Base-by-base conservation (phyloP, 2,888 invertebrate genomes). In the Aphelenchoides bicaudatus region DNA sequence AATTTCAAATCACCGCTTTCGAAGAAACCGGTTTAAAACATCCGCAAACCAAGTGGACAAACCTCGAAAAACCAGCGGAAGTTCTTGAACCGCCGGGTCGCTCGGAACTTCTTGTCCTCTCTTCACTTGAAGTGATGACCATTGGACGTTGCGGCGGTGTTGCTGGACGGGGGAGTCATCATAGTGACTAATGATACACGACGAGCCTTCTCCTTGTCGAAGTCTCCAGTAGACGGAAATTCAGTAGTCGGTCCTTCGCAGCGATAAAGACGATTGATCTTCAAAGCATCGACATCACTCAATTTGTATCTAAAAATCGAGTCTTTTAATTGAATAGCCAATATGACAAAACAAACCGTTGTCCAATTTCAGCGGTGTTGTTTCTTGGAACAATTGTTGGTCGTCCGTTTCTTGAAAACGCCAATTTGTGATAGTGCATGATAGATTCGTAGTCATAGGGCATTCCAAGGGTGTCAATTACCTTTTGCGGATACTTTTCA, bases 391-490 rank as follows among this genome's bases (percentile, higher is more conserved):
- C 78, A 51, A 84, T 83, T 1, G 84, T 83, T 23, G 81, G 78
- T 66, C 79, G 78, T 13, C 80, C 80, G 67, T 84, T 82, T 19
- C 79, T 79, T 47, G 82, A 82, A 68, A 84, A 84, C 10, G 82
- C 83, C 66, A 81, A 79, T 29, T 80, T 79, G 59, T 82, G 81
- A 71, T 89, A 89, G 78, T 89, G 89, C 68, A 67, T 67, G 8
- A 68, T 64, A 21, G 62, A 67, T 34, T 86, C 85, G 75, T 86
- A 88, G 78, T 88, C 88, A 72, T 89, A 89, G 57, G 86, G 86
- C 77, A 86, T 87, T 49, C 79, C 80, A 27, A 82, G 79, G 2
- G 81, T 80, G 51, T 81, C 81, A 43, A 82, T 80, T 50, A 77
- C 74, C 61, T 80, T 78, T 27, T 70, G 59, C 2, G 79, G 78